Evolutionary conservation across 2,888 invertebrate species (phyloP).

Genomic region (Agrochola circellaris): DNA sequence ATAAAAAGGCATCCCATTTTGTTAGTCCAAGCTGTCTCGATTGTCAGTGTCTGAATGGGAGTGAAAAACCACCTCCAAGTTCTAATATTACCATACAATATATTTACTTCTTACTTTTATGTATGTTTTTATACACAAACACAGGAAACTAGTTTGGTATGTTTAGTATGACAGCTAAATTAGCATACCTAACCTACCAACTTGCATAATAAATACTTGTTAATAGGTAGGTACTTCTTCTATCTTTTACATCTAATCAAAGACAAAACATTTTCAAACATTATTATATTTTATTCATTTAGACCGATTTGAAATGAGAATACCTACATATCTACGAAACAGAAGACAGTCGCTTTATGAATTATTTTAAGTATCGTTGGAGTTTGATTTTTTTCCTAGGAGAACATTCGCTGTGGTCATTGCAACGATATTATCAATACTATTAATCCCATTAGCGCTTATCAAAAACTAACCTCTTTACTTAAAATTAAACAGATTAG

Average conservation of each 20-base stretch:
- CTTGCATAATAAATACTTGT: background rate
- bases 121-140: background rate
- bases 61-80: background rate
- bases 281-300: background rate
- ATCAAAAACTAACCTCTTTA: conserved; percentile 23
- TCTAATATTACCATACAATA: conserved; percentile 31
- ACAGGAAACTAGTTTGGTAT: conserved; percentile 22
- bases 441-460: background rate
- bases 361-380: background rate
- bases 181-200: background rate
- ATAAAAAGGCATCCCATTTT: background rate
- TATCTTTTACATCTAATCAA: conserved; percentile 2
- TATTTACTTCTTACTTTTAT: background rate
- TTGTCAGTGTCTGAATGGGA: background rate
- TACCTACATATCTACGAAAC: background rate
- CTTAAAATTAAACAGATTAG: conserved; percentile 13
- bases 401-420: background rate
- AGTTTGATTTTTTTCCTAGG: background rate
- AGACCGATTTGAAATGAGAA: background rate
- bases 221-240: background rate
- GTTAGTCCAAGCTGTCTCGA: background rate
- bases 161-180: conserved; percentile 16
- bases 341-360: background rate
- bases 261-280: conserved; percentile 15
- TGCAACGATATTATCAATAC: background rate